Conservation (phyloP, 2,888 invertebrate species). For the Apeira syringaria region DNA sequence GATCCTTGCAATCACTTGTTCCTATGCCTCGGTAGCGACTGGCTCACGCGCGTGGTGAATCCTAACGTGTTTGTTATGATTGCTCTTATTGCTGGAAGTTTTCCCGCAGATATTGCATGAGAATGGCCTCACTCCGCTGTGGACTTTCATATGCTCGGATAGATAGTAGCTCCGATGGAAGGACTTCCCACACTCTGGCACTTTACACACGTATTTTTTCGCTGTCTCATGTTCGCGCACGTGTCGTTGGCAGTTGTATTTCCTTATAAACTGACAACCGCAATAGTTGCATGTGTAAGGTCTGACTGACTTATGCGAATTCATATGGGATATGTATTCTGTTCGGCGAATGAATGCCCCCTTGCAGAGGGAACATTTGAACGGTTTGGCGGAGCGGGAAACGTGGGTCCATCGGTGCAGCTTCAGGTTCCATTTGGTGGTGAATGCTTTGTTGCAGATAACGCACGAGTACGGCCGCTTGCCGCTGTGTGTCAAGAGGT, state of each 20-base stretch:
- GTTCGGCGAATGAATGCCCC: constrained; percentile 92
- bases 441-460: constrained; percentile 93
- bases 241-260: constrained; percentile 94
- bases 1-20: background rate
- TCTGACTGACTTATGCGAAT: constrained; percentile 91
- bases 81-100: constrained; percentile 94
- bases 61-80: constrained; percentile 95
- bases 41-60: constrained; percentile 95
- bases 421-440: constrained; percentile 95
- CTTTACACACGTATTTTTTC: constrained; percentile 89
- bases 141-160: constrained; percentile 93
- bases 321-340: constrained; percentile 93
- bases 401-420: constrained; percentile 95
- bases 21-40: constrained; percentile 91
- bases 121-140: constrained; percentile 91
- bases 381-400: constrained; percentile 92
- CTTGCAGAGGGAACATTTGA: constrained; percentile 92
- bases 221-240: constrained; percentile 91
- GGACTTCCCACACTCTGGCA: constrained; percentile 90
- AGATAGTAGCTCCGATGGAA: constrained; percentile 95
- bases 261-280: constrained; percentile 94
- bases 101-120: constrained; percentile 95
- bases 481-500: constrained; percentile 91
- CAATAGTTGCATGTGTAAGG: constrained; percentile 96
- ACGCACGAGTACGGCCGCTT: constrained; percentile 90